These are phyloP conservation scores for Lochmaea crataegi DNA, from an alignment of 2,888 invertebrate genomes.

Conservation along the genomic window DNA sequence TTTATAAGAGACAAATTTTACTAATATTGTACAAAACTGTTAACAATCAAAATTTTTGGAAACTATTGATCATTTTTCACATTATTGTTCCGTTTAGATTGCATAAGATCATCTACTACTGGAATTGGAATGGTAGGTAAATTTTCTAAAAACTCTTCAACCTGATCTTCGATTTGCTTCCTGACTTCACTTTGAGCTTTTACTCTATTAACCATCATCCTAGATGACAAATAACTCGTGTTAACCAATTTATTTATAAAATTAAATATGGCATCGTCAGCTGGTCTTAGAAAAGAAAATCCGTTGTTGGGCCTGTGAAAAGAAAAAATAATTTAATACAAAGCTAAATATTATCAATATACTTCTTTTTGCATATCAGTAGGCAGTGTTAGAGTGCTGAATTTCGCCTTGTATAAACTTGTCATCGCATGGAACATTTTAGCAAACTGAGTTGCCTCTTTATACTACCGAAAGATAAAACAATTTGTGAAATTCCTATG, in stretches of 20 bases:
- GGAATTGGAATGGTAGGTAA: constrained; percentile 42
- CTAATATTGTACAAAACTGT: background rate
- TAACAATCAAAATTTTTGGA: background rate
- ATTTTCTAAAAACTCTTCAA: constrained; percentile 47
- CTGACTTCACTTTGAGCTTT: constrained; percentile 48
- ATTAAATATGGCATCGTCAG: constrained; percentile 51
- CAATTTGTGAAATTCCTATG: no score
- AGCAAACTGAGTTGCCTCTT: no score
- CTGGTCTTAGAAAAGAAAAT: constrained; percentile 47
- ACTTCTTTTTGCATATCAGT: no score
- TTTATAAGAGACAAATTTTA: background rate
- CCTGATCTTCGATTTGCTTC: constrained; percentile 46
- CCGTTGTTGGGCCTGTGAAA: constrained; percentile 43
- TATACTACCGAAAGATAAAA: no score
- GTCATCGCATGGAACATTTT: no score
- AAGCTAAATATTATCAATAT: no score
- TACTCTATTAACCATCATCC: constrained; percentile 48
- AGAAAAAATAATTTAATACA: background rate
- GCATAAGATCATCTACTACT: constrained; percentile 36
- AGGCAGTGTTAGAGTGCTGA: no score
- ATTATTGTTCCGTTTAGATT: constrained; percentile 6
- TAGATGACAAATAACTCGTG: constrained; percentile 51
- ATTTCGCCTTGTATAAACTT: no score
- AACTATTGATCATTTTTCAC: constrained; percentile 4
- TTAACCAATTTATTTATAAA: constrained; percentile 52